Evolutionary conservation across 2,888 invertebrate genomes (phyloP).

Genomic region (Chalcosyrphus nemorum): DNA sequence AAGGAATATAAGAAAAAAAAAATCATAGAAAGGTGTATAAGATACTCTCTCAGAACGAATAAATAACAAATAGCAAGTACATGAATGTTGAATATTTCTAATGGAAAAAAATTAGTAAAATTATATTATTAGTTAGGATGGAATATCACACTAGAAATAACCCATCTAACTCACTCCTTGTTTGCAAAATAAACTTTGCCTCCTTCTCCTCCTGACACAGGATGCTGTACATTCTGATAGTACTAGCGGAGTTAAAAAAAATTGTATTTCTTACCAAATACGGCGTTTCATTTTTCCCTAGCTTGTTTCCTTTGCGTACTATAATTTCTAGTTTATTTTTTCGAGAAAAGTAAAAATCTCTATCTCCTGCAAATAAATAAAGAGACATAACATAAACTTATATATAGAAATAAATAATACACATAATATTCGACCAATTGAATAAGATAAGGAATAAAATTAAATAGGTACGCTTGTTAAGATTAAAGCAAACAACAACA

Average conservation of each 20-base stretch:
- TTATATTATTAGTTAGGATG: slow-evolving; percentile 55
- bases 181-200: background rate
- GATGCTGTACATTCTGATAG: background rate
- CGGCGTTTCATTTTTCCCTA: background rate
- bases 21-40: slow-evolving; percentile 71
- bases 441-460: slow-evolving; percentile 71
- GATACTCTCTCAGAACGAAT: slow-evolving; percentile 68
- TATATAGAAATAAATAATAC: slow-evolving; percentile 65
- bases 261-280: background rate
- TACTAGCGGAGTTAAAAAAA: background rate
- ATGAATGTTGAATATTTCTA: slow-evolving; percentile 66
- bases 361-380: slow-evolving; percentile 39
- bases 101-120: slow-evolving; percentile 27
- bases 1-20: slow-evolving; percentile 46
- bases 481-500: slow-evolving; percentile 22
- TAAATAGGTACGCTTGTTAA: slow-evolving; percentile 63
- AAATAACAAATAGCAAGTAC: slow-evolving; percentile 57
- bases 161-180: slow-evolving; percentile 6
- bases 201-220: background rate
- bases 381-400: slow-evolving; percentile 45
- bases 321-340: slow-evolving; percentile 2
- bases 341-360: background rate
- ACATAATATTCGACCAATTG: slow-evolving; percentile 74
- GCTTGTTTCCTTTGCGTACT: background rate
- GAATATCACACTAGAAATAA: slow-evolving; percentile 45